phyloP scores from a whole-genome alignment of 2,888 invertebrate genomes.

The Brenthis hecate region DNA sequence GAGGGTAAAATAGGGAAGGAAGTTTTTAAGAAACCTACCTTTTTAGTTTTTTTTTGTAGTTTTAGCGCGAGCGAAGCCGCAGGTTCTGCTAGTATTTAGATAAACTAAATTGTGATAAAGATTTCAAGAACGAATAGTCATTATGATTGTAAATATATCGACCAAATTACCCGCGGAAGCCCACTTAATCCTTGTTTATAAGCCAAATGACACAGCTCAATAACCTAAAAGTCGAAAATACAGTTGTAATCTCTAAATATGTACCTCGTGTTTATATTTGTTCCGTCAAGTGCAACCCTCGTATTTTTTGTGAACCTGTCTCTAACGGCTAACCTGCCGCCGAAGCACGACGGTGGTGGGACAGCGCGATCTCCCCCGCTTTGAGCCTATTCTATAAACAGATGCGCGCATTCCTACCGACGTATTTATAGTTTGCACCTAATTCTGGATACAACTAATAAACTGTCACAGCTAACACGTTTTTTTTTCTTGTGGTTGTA shows the following conservation, averaged over 20 bases:
- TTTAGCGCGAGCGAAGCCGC: no score
- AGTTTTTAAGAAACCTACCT: no score
- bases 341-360: slow-evolving; percentile 1
- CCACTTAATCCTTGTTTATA: neutral
- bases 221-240: neutral
- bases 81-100: neutral
- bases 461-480: slow-evolving; percentile 46
- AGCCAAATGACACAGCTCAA: neutral
- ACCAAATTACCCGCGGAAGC: neutral
- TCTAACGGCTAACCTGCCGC: slow-evolving; percentile 49
- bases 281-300: slow-evolving; percentile 12
- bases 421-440: slow-evolving; percentile 67
- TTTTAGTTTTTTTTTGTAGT: no score
- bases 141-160: neutral
- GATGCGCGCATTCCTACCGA: slow-evolving; percentile 69
- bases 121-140: neutral
- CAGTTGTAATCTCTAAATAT: neutral
- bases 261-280: slow-evolving; percentile 12
- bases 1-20: no score
- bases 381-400: slow-evolving; percentile 69
- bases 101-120: slow-evolving; percentile 1
- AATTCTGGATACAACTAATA: slow-evolving; percentile 64
- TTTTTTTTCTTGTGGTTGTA: slow-evolving; percentile 40
- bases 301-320: slow-evolving; percentile 57
- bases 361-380: slow-evolving; percentile 62